Conservation (phyloP, 2,888 invertebrate genomes). For the Drosophila maculinotata region DNA sequence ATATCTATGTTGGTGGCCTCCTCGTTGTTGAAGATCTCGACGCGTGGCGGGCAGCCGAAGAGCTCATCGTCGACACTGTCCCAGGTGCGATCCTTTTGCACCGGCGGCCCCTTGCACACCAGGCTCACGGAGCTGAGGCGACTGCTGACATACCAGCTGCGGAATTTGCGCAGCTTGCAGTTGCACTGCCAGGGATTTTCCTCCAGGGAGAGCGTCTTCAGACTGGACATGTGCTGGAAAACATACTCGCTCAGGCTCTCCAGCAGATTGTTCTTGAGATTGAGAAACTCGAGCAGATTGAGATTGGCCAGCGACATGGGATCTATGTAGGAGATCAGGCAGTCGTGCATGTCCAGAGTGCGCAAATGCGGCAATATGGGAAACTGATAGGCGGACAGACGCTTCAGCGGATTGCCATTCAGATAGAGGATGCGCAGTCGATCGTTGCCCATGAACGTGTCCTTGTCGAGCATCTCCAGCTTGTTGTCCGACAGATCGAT, state of each 20-base stretch:
- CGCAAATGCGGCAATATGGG: conserved; percentile 92
- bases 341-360: conserved; percentile 92
- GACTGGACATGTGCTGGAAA: conserved; percentile 90
- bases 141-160: conserved; percentile 92
- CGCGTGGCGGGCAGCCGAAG: conserved; percentile 93
- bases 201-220: conserved; percentile 92
- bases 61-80: conserved; percentile 90
- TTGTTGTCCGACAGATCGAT: conserved; percentile 94
- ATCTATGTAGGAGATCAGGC: conserved; percentile 91
- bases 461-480: conserved; percentile 90
- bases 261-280: conserved; percentile 92
- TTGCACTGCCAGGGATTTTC: conserved; percentile 97
- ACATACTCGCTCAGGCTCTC: conserved; percentile 89
- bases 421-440: conserved; percentile 91
- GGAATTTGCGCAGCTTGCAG: conserved; percentile 92
- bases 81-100: conserved; percentile 90
- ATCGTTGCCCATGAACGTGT: conserved; percentile 94
- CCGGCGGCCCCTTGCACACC: conserved; percentile 90
- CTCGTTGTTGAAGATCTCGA: conserved; percentile 87
- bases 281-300: conserved; percentile 90
- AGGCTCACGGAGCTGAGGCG: conserved; percentile 92
- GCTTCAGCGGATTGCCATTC: conserved; percentile 92
- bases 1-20: conserved; percentile 89
- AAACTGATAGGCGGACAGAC: conserved; percentile 91
- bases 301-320: conserved; percentile 91